Evolutionary conservation across 2,888 invertebrate species (phyloP), one percentile per base, ranked within the genome.

Genomic region (Ctenicera cuprea): DNA sequence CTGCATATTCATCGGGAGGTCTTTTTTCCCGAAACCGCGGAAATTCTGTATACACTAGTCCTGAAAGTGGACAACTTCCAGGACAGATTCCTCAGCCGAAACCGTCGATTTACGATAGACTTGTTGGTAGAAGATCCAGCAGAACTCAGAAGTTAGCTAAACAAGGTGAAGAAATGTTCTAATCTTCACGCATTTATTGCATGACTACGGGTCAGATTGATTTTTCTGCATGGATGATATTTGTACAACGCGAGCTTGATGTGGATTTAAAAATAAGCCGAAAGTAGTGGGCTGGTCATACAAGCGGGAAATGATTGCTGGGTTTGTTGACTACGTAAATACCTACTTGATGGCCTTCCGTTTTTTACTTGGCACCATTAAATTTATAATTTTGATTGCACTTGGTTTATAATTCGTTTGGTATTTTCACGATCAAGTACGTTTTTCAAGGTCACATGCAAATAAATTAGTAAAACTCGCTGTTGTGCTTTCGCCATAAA

Each of bases 91-190:
- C 85, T 1, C 87, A 89, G 80, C 74, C 86, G 78, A 95, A 96
- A 86, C 94, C 94, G 89, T 94, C 95, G 11, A 89, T 96, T 4
- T 96, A 96, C 83, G 96, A 96, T 80, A 90, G 95, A 78, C 89
- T 96, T 54, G 94, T 95, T 12, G 94, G 95, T 48, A 90, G 96
- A 67, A 94, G 94, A 83, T 95, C 95, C 0, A 91, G 92, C n/a
- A 88, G 93, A 61, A 91, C 91, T 64, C 92, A 91, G 76, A 90
- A 90, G 75, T 88, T 92, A 71, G 91, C 91, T 75, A 92, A 93
- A 82, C 93, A 93, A 86, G 92, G 94, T 93, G 86, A 54, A n/a
- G n/a, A n/a, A 84, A 85, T 84, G 11, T 12, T 3, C 4, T 41
- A 41, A 14, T 41, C n/a, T 2, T 41, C 9, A 33, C 33, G 5